These are phyloP conservation scores for Zaprionus obscuricornis DNA, from an alignment of 2,888 invertebrate genomes.

Conservation along the genomic window DNA sequence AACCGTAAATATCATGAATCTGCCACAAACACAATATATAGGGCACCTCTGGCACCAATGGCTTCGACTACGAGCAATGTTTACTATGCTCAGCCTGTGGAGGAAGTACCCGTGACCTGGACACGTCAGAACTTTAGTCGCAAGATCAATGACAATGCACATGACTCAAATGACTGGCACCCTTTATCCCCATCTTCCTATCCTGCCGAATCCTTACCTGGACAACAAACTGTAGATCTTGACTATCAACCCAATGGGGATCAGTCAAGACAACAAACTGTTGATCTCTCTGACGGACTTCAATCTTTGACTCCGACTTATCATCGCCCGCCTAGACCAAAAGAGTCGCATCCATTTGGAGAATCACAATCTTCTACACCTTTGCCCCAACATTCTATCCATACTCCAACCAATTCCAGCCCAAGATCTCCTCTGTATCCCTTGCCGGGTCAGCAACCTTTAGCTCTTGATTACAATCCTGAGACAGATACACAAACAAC, in stretches of 20 bases:
- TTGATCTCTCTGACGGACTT: too few species aligned
- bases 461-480: too few species aligned
- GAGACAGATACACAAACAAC: too few species aligned
- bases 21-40: constrained; percentile 45
- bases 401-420: too few species aligned
- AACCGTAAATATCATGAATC: constrained; percentile 77
- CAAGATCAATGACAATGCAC: constrained; percentile 33
- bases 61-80: constrained; percentile 41
- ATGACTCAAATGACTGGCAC: constrained; percentile 40
- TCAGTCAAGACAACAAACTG: too few species aligned
- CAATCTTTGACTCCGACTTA: too few species aligned
- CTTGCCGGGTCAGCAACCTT: too few species aligned
- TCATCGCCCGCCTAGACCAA: too few species aligned
- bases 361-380: too few species aligned
- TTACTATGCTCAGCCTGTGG: constrained; percentile 79
- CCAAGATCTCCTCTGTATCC: too few species aligned
- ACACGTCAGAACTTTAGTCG: constrained; percentile 64
- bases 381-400: too few species aligned
- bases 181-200: constrained; percentile 16
- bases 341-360: too few species aligned
- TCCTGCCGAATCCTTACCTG: constrained; percentile 23
- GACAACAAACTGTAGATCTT: constrained; percentile 34
- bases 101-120: constrained; percentile 39
- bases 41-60: constrained; percentile 75
- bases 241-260: constrained; percentile 27